Base-by-base conservation (phyloP, 2,797 vertebrate species). In the Gymnocypris eckloni region DNA sequence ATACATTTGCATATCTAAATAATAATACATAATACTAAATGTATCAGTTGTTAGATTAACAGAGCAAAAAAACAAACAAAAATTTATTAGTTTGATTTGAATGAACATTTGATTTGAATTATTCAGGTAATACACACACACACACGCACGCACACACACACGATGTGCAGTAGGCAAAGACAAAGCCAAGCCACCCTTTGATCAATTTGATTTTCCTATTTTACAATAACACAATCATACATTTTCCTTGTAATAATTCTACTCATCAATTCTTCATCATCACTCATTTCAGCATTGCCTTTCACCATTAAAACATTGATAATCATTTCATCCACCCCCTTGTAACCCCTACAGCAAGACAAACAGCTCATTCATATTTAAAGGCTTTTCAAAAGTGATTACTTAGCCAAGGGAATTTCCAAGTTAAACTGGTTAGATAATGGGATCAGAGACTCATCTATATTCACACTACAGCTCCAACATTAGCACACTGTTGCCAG, bases 1-100 rank as follows among this genome's bases (percentile, higher is more conserved):
- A 33, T 2, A 33, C 86, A 92, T 93, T 92, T 88, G 90, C 78
- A 81, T 92, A 89, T 91, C 92, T 88, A 86, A 81, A 20, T 56
- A 56, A 56, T 75, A 11, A 12, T 12, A 37, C 7, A 7, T 18
- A 28, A 37, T 33, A 37, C 12, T 3, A 52, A 75, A 28, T 22
- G 33, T 22, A 54, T 37, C 18, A 20, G 10, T 37, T 37, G 50
- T 6, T 37, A 16, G 12, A 66, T 5, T 6, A 75, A 39, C 52
- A 33, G 8, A 16, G 9, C 25, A 52, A 16, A 33, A n/a, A 75
- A 18, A 75, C 25, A 43, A 73, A 48, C 1, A 71, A n/a, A 25
- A 73, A 41, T 0, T n/a, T 25, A 16, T 20, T 7, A 18, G 7
- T 54, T 54, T 54, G n/a, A 48, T 48, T 11, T 18, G 6, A n/a